phyloP scores from a whole-genome alignment of 2,888 invertebrate species.

The Venusia cambrica region DNA sequence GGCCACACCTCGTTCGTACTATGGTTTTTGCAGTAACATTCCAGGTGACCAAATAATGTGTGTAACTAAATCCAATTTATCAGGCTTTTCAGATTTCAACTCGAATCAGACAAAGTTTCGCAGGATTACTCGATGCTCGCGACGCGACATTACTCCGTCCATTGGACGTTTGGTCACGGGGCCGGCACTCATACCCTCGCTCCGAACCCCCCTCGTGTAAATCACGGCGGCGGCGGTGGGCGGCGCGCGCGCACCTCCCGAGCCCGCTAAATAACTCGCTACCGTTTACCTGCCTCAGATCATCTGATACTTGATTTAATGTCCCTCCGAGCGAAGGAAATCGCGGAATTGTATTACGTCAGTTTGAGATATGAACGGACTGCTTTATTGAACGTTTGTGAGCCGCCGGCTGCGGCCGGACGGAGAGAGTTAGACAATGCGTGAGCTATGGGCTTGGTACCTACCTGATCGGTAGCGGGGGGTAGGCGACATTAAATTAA shows the following conservation, averaged over 20 bases:
- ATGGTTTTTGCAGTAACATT: not conserved
- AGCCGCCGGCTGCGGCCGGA: too few species aligned
- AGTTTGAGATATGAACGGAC: conserved; percentile 33
- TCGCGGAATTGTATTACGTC: conserved; percentile 33
- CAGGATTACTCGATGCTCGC: conserved; percentile 33
- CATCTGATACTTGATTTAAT: conserved; percentile 78
- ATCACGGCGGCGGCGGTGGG: conserved; percentile 70
- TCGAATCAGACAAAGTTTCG: conserved; percentile 36
- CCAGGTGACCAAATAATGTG: not conserved
- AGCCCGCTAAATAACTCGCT: conserved; percentile 69
- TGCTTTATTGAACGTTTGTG: conserved; percentile 28
- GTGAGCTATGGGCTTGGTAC: not conserved
- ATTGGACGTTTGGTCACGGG: conserved; percentile 60
- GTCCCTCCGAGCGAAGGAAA: conserved; percentile 51
- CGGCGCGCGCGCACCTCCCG: conserved; percentile 33
- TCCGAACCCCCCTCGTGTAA: too few species aligned
- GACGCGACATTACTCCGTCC: conserved; percentile 31
- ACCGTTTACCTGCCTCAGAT: conserved; percentile 76
- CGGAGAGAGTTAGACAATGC: conserved; percentile 1
- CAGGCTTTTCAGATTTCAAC: conserved; percentile 2
- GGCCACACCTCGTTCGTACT: too few species aligned
- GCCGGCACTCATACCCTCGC: too few species aligned
- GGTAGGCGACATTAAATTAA: too few species aligned
- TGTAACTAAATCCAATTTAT: not conserved
- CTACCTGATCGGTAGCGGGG: too few species aligned